Conservation (phyloP, 2,113 vertebrate species). For the Chelonoidis abingdonii region DNA sequence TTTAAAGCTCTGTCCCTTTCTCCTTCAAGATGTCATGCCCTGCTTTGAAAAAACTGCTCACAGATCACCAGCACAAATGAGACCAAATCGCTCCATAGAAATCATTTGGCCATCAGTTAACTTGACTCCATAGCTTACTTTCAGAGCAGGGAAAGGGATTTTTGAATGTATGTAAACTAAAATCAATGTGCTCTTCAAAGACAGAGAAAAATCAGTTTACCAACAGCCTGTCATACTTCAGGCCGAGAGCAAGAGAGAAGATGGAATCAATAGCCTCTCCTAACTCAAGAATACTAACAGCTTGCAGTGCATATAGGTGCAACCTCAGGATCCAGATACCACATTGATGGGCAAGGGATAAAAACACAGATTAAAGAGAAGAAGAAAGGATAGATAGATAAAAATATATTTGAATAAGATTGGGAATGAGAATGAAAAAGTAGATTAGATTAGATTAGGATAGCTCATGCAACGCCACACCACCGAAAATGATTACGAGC, state of each 20-base stretch:
- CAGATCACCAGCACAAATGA: not conserved
- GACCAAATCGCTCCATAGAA: slow-evolving; percentile 25
- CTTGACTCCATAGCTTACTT: not conserved
- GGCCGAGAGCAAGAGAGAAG: not conserved
- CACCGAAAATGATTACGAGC: not conserved
- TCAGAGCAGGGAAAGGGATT: slow-evolving; percentile 12
- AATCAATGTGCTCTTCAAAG: slow-evolving; percentile 77
- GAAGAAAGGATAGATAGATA: not conserved
- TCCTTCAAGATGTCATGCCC: not conserved
- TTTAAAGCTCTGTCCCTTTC: not conserved
- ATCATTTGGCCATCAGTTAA: slow-evolving; percentile 24
- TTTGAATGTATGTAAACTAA: slow-evolving; percentile 55
- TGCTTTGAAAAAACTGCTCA: slow-evolving; percentile 4
- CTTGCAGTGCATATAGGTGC: not conserved
- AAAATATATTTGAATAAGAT: not conserved
- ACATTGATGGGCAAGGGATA: not conserved
- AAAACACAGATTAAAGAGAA: not conserved
- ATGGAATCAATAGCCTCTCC: slow-evolving; percentile 54
- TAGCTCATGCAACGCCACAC: not conserved
- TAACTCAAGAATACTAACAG: slow-evolving; percentile 23
- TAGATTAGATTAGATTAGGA: not conserved
- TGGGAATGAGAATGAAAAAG: not conserved
- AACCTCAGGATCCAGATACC: not conserved
- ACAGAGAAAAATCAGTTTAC: slow-evolving; percentile 65
- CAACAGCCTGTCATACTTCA: slow-evolving; percentile 18